These are phyloP conservation scores for Agrypnia vestita DNA, from an alignment of 1,140 invertebrate species.

Conservation along the genomic window DNA sequence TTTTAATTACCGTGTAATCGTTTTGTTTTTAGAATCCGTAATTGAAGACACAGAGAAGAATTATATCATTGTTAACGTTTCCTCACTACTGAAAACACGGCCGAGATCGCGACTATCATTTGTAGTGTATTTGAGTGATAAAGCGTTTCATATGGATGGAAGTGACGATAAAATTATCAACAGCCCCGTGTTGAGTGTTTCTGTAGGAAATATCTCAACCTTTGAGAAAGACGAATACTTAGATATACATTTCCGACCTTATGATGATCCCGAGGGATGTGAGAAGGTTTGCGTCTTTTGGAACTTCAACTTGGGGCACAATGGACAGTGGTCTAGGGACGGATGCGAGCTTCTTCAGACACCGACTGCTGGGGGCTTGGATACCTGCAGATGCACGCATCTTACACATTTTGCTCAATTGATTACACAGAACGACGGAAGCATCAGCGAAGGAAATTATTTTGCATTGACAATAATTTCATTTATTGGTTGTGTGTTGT, in stretches of 20 bases:
- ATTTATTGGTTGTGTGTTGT: slow-evolving; percentile 67
- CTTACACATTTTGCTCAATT: slow-evolving; percentile 73
- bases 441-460: neutral
- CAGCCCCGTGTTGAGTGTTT: slow-evolving; percentile 61
- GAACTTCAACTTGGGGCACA: slow-evolving; percentile 65
- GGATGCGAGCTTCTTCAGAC: slow-evolving; percentile 63
- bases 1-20: neutral
- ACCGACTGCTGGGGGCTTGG: slow-evolving; percentile 62
- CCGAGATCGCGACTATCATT: slow-evolving; percentile 66
- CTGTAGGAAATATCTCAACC: slow-evolving; percentile 64
- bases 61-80: slow-evolving; percentile 67
- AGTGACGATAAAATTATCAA: slow-evolving; percentile 59
- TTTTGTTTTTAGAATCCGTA: neutral
- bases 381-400: slow-evolving; percentile 70
- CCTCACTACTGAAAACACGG: slow-evolving; percentile 61
- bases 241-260: slow-evolving; percentile 65
- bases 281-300: slow-evolving; percentile 69
- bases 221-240: slow-evolving; percentile 66
- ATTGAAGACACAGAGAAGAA: slow-evolving; percentile 49
- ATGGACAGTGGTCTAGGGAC: slow-evolving; percentile 67
- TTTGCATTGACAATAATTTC: slow-evolving; percentile 66
- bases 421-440: slow-evolving; percentile 56
- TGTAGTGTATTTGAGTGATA: slow-evolving; percentile 68
- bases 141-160: slow-evolving; percentile 63
- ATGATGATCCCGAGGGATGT: slow-evolving; percentile 54